Conservation (phyloP, 2,888 invertebrate genomes). For the Tinea trinotella region DNA sequence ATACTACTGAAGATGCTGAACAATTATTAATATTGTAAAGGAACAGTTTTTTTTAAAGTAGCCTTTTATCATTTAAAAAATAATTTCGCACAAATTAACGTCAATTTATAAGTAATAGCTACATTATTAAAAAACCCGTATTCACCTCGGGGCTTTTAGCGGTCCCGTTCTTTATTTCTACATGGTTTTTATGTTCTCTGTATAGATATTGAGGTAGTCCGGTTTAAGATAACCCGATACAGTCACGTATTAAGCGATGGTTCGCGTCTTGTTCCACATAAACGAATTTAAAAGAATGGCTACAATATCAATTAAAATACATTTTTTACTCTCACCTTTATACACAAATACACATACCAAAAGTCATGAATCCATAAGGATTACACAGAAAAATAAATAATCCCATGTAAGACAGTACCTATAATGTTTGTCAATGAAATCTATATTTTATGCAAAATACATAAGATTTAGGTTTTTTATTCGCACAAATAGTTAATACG, state of each 20-base stretch:
- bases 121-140: conserved; percentile 4
- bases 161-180: conserved; percentile 8
- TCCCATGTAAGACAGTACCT: no score
- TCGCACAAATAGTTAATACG: conserved; percentile 43
- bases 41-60: no score
- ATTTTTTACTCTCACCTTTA: neutral
- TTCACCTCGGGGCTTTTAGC: conserved; percentile 7
- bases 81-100: neutral
- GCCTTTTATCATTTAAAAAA: no score
- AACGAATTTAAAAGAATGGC: conserved; percentile 20
- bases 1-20: no score
- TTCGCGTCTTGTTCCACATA: conserved; percentile 53
- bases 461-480: conserved; percentile 61
- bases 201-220: conserved; percentile 41
- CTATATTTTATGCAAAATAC: conserved; percentile 27
- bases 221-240: conserved; percentile 55
- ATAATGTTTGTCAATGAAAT: no score
- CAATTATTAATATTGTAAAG: no score
- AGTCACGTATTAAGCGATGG: conserved; percentile 37
- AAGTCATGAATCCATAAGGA: neutral
- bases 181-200: neutral
- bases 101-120: neutral
- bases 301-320: neutral
- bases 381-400: no score
- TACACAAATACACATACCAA: neutral